A percentile compares a stretch with the other conserved stretches of the same genome.
Evolutionary conservation across 2,113 vertebrate species (phyloP).

Genomic region (Vidua chalybeata): DNA sequence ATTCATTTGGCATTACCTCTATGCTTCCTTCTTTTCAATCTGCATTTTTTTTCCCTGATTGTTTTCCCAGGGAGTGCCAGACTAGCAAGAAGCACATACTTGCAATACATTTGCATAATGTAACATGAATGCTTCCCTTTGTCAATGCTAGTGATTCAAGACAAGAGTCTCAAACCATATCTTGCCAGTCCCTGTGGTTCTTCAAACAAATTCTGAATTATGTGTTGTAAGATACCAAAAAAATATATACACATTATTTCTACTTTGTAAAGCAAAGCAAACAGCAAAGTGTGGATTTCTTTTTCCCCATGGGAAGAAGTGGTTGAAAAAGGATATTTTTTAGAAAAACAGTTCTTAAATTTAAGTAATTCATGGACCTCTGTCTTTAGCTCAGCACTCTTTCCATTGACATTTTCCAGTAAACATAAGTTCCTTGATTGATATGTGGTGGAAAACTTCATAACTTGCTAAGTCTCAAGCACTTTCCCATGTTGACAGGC

Average conservation of each 20-base stretch:
- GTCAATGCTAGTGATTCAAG: neutral
- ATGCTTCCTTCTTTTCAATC: neutral
- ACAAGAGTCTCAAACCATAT: neutral
- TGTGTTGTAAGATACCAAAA: neutral
- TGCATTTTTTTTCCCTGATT: neutral
- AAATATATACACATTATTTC: neutral
- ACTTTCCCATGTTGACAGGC: neutral
- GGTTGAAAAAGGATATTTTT: neutral
- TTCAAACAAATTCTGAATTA: neutral
- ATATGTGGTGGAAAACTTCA: neutral
- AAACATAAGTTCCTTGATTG: neutral
- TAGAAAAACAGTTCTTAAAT: neutral
- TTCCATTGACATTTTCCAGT: neutral
- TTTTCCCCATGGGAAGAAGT: neutral
- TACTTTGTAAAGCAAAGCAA: neutral
- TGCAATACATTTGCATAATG: neutral
- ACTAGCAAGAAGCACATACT: neutral
- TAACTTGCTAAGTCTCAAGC: neutral
- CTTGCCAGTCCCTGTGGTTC: neutral
- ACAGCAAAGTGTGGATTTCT: neutral
- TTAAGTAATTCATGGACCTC: neutral
- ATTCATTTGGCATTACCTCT: neutral
- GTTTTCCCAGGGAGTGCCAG: neutral
- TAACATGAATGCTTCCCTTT: neutral
- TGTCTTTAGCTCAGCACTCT: neutral